A percentile compares a stretch with the other conserved stretches of the same genome.
Conservation (phyloP, 2,113 vertebrate genomes). For the Sceloporus tristichus region DNA sequence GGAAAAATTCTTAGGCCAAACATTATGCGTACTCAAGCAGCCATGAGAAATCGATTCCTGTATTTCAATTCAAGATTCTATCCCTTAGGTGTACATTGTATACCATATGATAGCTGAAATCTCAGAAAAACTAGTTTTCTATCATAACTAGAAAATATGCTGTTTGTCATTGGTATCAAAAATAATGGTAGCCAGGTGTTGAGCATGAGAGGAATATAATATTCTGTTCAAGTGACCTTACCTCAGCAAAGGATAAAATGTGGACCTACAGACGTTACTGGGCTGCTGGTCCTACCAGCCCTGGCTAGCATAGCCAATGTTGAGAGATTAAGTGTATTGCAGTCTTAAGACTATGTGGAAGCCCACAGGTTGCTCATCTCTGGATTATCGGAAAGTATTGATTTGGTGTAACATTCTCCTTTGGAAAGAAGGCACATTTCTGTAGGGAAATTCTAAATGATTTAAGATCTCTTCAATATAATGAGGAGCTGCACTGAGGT, state of each 20-base stretch:
- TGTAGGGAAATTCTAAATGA: neutral
- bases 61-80: slow-evolving; percentile 36
- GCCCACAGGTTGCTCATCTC: neutral
- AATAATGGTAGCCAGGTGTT: neutral
- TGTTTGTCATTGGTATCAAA: slow-evolving; percentile 16
- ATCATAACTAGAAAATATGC: slow-evolving; percentile 37
- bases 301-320: neutral
- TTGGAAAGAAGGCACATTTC: slow-evolving; percentile 1
- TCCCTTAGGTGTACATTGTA: slow-evolving; percentile 8
- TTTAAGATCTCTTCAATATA: neutral
- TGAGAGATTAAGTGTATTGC: neutral
- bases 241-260: too few relatives aligned
- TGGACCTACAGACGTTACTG: neutral
- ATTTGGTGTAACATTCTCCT: neutral
- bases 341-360: too few relatives aligned
- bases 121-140: neutral
- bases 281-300: neutral
- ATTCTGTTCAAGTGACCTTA: neutral
- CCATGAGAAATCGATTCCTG: slow-evolving; percentile 33
- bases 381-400: slow-evolving; percentile 4
- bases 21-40: slow-evolving; percentile 7
- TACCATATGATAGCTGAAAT: slow-evolving; percentile 42
- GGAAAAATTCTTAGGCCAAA: neutral
- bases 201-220: neutral
- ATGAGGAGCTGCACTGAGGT: neutral